These are phyloP conservation scores for Oreochromis tanganicae DNA, from an alignment of 2,113 vertebrate genomes.

Conservation along the genomic window DNA sequence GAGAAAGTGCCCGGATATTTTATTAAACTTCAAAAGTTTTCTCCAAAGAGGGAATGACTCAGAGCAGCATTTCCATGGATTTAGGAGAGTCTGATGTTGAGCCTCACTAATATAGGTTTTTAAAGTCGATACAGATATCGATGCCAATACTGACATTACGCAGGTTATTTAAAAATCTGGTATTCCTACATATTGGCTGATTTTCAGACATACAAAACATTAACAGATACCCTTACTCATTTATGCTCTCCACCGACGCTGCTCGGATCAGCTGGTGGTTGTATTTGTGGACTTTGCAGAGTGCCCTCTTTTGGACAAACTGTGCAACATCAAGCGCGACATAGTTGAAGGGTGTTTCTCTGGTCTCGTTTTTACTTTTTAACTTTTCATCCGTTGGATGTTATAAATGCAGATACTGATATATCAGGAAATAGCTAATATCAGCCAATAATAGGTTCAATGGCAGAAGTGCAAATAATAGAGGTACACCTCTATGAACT, in stretches of 20 bases:
- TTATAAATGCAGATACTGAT: not conserved
- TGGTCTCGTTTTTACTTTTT: not conserved
- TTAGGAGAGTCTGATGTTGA: not conserved
- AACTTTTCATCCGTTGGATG: not conserved
- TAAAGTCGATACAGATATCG: not conserved
- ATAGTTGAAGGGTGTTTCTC: not conserved
- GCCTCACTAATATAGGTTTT: not conserved
- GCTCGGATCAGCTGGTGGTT: not conserved
- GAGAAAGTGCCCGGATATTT: not conserved
- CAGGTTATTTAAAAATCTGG: not conserved
- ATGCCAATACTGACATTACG: not conserved
- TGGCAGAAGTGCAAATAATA: not conserved
- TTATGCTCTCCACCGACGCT: rapidly evolving
- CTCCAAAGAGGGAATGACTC: not conserved
- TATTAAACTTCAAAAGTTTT: not conserved
- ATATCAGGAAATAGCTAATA: not conserved
- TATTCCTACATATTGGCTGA: not conserved
- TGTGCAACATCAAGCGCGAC: not conserved
- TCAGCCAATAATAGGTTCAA: not conserved
- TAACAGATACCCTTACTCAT: not conserved
- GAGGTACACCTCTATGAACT: not conserved
- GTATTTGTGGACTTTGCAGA: not conserved
- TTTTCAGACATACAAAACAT: not conserved
- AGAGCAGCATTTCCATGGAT: not conserved
- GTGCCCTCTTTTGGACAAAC: not conserved